phyloP scores from a whole-genome alignment of 1,140 invertebrate genomes.

The Gryllus bimaculatus region DNA sequence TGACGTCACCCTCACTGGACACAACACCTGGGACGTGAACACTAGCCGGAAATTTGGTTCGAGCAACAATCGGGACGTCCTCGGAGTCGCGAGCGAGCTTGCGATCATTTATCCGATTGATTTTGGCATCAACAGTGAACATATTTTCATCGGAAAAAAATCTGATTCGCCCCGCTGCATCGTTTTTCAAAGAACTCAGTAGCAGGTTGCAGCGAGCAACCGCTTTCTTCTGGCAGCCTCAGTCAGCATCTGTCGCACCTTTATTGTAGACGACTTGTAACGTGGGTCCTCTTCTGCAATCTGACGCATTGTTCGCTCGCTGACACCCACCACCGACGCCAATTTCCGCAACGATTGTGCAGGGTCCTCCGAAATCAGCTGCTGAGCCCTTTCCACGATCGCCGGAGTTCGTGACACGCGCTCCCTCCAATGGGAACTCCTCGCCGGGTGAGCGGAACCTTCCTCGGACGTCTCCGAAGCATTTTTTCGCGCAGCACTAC shows the following conservation, averaged over 20 bases:
- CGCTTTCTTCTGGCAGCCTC: background rate
- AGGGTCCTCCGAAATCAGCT: conserved; percentile 12
- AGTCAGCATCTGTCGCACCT: background rate
- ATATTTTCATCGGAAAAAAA: too few species aligned
- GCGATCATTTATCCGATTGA: too few species aligned
- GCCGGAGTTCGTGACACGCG: background rate
- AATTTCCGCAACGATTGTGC: background rate
- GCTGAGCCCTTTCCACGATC: conserved; percentile 3
- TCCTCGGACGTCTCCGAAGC: conserved; percentile 6
- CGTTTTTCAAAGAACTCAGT: too few species aligned
- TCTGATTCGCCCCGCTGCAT: too few species aligned
- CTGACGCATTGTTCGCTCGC: background rate
- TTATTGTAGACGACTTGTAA: conserved; percentile 9
- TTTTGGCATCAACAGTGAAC: too few species aligned
- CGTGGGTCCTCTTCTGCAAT: conserved; percentile 13
- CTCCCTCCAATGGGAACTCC: conserved; percentile 9
- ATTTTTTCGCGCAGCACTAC: too few species aligned
- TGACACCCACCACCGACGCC: too few species aligned
- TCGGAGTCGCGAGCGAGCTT: too few species aligned
- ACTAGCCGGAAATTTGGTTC: too few species aligned
- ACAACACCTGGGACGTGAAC: too few species aligned
- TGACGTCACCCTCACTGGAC: conserved; percentile 7
- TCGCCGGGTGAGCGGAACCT: conserved; percentile 6
- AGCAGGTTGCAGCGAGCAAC: too few species aligned
- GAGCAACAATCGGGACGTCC: too few species aligned